Conservation (phyloP, 1,140 invertebrate species). For the Megalopta genalis region DNA sequence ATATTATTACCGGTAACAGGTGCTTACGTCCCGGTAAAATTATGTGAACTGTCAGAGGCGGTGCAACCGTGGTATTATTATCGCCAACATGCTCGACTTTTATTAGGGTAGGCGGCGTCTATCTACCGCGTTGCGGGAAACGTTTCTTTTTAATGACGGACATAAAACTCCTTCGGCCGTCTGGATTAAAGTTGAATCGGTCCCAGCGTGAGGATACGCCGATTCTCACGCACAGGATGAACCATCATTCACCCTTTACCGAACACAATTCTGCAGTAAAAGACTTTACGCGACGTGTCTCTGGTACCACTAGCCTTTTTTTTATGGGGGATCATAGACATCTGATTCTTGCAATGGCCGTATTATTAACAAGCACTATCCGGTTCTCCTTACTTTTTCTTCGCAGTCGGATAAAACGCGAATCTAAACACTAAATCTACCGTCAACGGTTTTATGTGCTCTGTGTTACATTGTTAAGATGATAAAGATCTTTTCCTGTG, state of each 20-base stretch:
- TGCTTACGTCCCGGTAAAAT: constrained; percentile 4
- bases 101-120: constrained; percentile 7
- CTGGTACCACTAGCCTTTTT: not conserved
- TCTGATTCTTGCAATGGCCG: constrained; percentile 4
- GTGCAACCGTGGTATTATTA: constrained; percentile 7
- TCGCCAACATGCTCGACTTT: constrained; percentile 14
- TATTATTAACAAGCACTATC: constrained; percentile 20
- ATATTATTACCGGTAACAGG: not conserved
- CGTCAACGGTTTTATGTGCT: too few relatives aligned
- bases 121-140: not conserved
- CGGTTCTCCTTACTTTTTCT: not conserved
- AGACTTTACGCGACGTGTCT: constrained; percentile 15
- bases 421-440: too few relatives aligned
- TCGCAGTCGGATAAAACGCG: too few relatives aligned
- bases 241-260: constrained; percentile 30
- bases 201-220: constrained; percentile 21
- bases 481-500: too few relatives aligned
- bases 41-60: not conserved
- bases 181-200: constrained; percentile 44
- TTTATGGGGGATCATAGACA: constrained; percentile 22
- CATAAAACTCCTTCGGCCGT: constrained; percentile 23
- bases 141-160: constrained; percentile 35
- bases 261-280: constrained; percentile 31
- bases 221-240: constrained; percentile 30
- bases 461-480: too few relatives aligned